Evolutionary conservation across 1,140 invertebrate genomes (phyloP).

Genomic region (Bradysia coprophila): DNA sequence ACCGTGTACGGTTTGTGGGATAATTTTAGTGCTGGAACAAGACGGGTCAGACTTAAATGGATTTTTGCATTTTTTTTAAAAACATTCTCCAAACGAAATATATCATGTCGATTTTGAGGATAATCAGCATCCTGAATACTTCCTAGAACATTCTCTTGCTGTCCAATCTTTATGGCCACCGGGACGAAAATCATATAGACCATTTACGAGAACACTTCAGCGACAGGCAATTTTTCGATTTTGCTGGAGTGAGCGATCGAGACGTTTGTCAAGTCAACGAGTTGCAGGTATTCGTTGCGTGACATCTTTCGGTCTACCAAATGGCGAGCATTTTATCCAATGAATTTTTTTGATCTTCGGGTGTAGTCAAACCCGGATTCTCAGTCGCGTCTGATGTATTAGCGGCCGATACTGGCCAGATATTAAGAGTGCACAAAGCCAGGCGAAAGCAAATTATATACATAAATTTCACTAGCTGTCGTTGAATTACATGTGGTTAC

Average conservation of each 20-base stretch:
- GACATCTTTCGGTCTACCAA: too few species aligned
- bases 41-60: too few species aligned
- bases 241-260: slow-evolving; percentile 43
- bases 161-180: slow-evolving; percentile 66
- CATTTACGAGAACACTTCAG: slow-evolving; percentile 75
- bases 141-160: slow-evolving; percentile 61
- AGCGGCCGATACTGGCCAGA: slow-evolving; percentile 41
- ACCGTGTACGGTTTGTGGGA: slow-evolving; percentile 96
- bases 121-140: slow-evolving; percentile 93
- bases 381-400: slow-evolving; percentile 45
- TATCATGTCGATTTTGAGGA: too few species aligned
- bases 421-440: slow-evolving; percentile 50
- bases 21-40: slow-evolving; percentile 92
- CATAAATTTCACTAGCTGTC: slow-evolving; percentile 64
- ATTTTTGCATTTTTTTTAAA: too few species aligned
- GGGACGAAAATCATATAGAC: slow-evolving; percentile 71
- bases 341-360: background rate
- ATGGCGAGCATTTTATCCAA: too few species aligned
- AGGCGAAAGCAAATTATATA: slow-evolving; percentile 46
- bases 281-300: slow-evolving; percentile 22
- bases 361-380: slow-evolving; percentile 44
- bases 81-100: too few species aligned
- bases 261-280: slow-evolving; percentile 34
- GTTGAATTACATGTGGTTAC: slow-evolving; percentile 86
- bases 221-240: slow-evolving; percentile 61